Percentiles rank a stretch among this genome's conserved stretches.
Conservation (phyloP, 35 echinoderm and acorn worm genomes). For the Nesometra sesokonis region DNA sequence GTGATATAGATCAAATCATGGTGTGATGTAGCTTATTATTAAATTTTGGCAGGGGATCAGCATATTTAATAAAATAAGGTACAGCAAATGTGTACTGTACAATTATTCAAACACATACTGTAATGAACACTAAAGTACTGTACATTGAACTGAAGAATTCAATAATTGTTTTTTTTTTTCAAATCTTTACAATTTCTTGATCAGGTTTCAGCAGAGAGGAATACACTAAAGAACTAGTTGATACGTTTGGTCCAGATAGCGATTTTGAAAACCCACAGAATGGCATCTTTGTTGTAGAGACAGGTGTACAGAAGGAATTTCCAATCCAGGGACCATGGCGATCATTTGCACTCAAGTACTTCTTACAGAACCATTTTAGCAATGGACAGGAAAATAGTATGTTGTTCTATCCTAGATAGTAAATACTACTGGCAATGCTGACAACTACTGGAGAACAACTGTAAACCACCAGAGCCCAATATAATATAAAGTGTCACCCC, state of each 20-base stretch:
- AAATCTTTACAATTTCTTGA: not conserved
- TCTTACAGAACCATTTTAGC: slow-evolving; percentile 8
- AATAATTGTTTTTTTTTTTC: not conserved
- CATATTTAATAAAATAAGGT: too few relatives aligned
- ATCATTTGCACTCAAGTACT: slow-evolving; percentile 24
- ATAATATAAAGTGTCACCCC: too few relatives aligned
- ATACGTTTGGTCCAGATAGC: slow-evolving; percentile 23
- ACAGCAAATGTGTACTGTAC: too few relatives aligned
- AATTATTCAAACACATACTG: too few relatives aligned
- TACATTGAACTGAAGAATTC: not conserved
- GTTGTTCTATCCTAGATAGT: too few relatives aligned
- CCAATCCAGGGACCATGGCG: slow-evolving; percentile 51
- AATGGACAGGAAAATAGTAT: slow-evolving; percentile 20
- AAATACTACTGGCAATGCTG: not conserved
- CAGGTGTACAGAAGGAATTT: slow-evolving; percentile 3
- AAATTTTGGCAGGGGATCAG: too few relatives aligned
- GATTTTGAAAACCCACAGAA: slow-evolving; percentile 28
- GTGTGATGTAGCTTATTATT: too few relatives aligned
- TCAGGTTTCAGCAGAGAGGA: slow-evolving; percentile 31
- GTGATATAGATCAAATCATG: too few relatives aligned
- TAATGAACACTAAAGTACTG: too few relatives aligned
- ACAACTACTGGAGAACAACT: too few relatives aligned
- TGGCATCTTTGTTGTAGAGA: not conserved
- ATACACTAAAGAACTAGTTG: slow-evolving; percentile 9
- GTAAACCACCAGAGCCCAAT: too few relatives aligned